Evolutionary conservation across 2,888 invertebrate genomes (phyloP).

Genomic region (Sphaerophoria rueppellii): DNA sequence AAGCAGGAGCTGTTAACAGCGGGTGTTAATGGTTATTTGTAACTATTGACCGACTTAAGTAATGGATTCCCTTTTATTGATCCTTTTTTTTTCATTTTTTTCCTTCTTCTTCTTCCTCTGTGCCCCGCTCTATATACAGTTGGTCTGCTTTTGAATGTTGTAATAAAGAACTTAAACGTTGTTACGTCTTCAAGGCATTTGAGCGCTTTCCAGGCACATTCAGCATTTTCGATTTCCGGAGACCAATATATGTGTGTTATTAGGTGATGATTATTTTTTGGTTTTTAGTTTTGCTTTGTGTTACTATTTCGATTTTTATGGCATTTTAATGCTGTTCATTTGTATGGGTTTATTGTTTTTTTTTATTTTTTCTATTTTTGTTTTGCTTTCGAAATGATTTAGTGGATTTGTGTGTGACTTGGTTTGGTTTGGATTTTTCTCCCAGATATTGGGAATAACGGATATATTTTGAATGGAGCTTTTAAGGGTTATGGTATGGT

Average conservation of each 20-base stretch:
- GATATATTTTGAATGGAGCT: neutral
- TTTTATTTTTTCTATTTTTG: neutral
- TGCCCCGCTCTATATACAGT: neutral
- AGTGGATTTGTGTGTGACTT: slow-evolving; percentile 6
- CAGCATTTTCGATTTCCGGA: neutral
- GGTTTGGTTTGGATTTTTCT: neutral
- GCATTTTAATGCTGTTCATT: slow-evolving; percentile 31
- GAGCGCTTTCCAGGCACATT: neutral
- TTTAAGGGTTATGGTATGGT: neutral
- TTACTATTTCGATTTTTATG: slow-evolving; percentile 22
- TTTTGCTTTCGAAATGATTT: neutral
- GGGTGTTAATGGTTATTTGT: slow-evolving; percentile 41
- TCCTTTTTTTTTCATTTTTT: slow-evolving; percentile 7
- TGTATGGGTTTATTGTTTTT: slow-evolving; percentile 22
- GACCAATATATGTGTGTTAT: neutral
- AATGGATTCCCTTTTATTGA: slow-evolving; percentile 49
- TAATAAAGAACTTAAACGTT: slow-evolving; percentile 17
- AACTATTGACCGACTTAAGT: slow-evolving; percentile 63
- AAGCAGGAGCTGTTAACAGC: slow-evolving; percentile 41
- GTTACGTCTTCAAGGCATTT: neutral
- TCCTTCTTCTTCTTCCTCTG: neutral
- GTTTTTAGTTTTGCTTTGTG: slow-evolving; percentile 35
- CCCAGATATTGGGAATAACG: neutral
- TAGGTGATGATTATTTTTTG: slow-evolving; percentile 28
- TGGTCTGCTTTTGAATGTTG: slow-evolving; percentile 7